phyloP scores from a whole-genome alignment of 2,113 vertebrate genomes.

The Propithecus coquereli region DNA sequence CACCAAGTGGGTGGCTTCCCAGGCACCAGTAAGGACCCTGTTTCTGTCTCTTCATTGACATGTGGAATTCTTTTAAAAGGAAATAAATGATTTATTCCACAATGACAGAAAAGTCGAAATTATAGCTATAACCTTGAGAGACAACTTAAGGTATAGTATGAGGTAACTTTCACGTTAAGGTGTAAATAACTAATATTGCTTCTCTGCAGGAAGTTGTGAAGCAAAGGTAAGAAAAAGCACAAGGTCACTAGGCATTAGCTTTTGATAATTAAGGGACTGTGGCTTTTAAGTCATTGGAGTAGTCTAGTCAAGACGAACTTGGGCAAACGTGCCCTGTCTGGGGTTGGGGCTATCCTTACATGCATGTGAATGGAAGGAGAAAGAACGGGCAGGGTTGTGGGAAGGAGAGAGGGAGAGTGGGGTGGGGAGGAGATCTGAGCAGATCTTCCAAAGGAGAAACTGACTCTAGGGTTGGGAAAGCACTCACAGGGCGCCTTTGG shows the following conservation, averaged over 20 bases:
- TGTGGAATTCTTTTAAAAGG: background rate
- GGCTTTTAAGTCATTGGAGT: background rate
- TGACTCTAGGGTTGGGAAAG: background rate
- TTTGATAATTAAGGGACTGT: background rate
- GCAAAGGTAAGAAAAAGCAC: background rate
- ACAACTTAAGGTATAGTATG: background rate
- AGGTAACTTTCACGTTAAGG: background rate
- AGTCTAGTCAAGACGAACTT: background rate
- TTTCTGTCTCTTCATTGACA: background rate
- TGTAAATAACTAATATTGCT: background rate
- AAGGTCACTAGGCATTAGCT: background rate
- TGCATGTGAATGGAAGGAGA: background rate
- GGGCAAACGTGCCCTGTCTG: background rate
- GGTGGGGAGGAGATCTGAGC: background rate
- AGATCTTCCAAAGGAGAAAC: background rate
- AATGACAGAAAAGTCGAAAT: background rate
- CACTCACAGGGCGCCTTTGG: background rate
- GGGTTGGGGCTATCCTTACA: background rate
- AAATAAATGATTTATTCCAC: background rate
- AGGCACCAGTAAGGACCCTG: background rate
- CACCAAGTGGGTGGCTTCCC: background rate
- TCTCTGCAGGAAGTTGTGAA: background rate
- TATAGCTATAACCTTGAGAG: background rate
- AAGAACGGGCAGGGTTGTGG: background rate
- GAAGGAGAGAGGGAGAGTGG: background rate